These are phyloP conservation scores for Coelopa frigida DNA, from an alignment of 1,140 invertebrate genomes.

Conservation along the genomic window DNA sequence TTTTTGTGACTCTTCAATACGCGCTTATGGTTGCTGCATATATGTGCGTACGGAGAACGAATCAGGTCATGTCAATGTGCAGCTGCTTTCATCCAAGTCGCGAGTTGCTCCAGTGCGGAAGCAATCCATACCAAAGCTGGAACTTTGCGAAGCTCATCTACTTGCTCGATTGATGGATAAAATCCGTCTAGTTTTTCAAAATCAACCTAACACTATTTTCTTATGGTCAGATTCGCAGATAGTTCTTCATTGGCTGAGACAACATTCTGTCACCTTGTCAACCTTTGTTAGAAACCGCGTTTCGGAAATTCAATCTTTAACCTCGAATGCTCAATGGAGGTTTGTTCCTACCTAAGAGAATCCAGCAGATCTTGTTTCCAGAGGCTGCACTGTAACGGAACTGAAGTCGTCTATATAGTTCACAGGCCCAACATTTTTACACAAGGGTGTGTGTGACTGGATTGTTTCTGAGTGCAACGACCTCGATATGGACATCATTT, in stretches of 20 bases:
- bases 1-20: constrained; percentile 41
- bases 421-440: too few relatives aligned
- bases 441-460: too few relatives aligned
- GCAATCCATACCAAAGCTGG: constrained; percentile 28
- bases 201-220: constrained; percentile 1
- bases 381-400: constrained; percentile 6
- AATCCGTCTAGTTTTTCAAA: too few relatives aligned
- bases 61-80: background rate
- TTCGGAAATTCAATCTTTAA: constrained; percentile 18
- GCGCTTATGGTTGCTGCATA: constrained; percentile 41
- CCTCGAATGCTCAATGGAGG: constrained; percentile 16
- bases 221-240: constrained; percentile 9
- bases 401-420: too few relatives aligned
- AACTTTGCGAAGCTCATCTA: constrained; percentile 33
- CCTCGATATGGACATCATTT: too few relatives aligned
- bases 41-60: constrained; percentile 27
- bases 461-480: too few relatives aligned
- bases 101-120: constrained; percentile 35
- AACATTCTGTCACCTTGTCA: constrained; percentile 13
- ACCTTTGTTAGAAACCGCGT: constrained; percentile 19
- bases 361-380: constrained; percentile 17
- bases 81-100: constrained; percentile 32
- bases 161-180: constrained; percentile 21
- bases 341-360: constrained; percentile 21
- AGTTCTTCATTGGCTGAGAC: background rate